Evolutionary conservation across 2,113 vertebrate species (phyloP), one percentile per base, ranked within the genome.

Genomic region (Lepisosteus osseus): DNA sequence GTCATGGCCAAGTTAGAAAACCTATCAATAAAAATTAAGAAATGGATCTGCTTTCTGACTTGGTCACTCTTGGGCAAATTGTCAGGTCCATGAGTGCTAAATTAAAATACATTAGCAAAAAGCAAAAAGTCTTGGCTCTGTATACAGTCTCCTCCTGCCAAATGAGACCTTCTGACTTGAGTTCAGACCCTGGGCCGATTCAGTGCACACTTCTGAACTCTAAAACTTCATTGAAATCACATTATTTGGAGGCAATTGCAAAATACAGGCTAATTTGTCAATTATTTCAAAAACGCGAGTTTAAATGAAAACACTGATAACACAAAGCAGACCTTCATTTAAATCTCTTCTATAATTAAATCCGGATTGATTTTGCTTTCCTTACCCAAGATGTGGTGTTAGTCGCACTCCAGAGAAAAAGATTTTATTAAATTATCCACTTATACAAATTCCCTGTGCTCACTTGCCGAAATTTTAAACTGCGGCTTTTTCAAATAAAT

Each of bases 71-170:
- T 5, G 12, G 45, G 40, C 76, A 78, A 66, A 76, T 13, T 63
- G 47, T 80, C 67, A 74, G 68, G 74, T 77, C 69, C 74, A 70
- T 29, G 29, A 29, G 29, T 2, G 29, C 29, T 29, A 29, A 29
- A 29, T 29, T 29, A 29, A 29, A 29, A 29, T 29, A 29, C 29
- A 29, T 29, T 29, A 29, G 29, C 29, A 29, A 29, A 29, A 29
- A 29, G 29, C 29, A 29, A 29, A 74, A 29, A 59, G 61, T 64
- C 56, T 72, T 74, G 73, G 65, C 74, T 71, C 45, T 63, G 59
- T 54, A 55, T 4, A 70, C 44, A 65, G 59, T 82, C 82, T 77
- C 80, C 70, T 84, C 78, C 79, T 76, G 54, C 71, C 72, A 43
- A 51, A 51, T 51, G 47, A 51, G 47, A 51, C 5, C 47, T 51